phyloP scores from a whole-genome alignment of 2,888 invertebrate species.

The Athrips mouffetella region DNA sequence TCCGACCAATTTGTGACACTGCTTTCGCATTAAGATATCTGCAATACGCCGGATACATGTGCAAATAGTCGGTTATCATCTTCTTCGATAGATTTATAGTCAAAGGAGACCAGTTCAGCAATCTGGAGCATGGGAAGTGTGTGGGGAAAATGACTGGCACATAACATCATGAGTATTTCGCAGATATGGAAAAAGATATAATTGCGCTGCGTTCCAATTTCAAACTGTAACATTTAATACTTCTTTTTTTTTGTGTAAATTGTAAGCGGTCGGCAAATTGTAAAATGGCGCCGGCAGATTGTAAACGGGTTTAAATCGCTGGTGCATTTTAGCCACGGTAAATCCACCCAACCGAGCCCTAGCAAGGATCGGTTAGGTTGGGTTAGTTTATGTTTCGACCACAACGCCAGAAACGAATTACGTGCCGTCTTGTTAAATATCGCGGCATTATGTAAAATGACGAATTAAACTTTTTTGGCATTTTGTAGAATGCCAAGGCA shows the following conservation, averaged over 20 bases:
- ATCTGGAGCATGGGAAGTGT: slow-evolving; percentile 40
- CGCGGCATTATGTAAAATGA: too few relatives aligned
- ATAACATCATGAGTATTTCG: slow-evolving; percentile 13
- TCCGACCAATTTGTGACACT: neutral
- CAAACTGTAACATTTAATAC: neutral
- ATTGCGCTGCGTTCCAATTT: slow-evolving; percentile 10
- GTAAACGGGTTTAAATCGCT: too few relatives aligned
- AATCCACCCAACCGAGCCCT: too few relatives aligned
- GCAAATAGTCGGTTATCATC: slow-evolving; percentile 20
- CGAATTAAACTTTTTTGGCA: too few relatives aligned
- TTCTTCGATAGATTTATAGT: slow-evolving; percentile 10
- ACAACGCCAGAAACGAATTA: too few relatives aligned
- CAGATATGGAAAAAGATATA: slow-evolving; percentile 4
- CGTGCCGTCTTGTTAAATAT: too few relatives aligned
- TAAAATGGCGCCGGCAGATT: too few relatives aligned
- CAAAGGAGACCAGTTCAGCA: slow-evolving; percentile 23
- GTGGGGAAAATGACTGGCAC: slow-evolving; percentile 30
- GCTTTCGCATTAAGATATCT: neutral
- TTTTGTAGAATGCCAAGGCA: too few relatives aligned
- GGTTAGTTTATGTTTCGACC: too few relatives aligned
- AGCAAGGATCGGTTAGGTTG: too few relatives aligned
- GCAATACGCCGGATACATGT: slow-evolving; percentile 18
- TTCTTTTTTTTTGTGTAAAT: neutral
- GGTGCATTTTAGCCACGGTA: too few relatives aligned
- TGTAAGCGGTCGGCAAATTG: too few relatives aligned